Percentiles rank a stretch among this genome's conserved stretches.
These are phyloP conservation scores for Pentamera pediparva DNA, from an alignment of 53 echinoderm and acorn worm genomes.

Conservation along the genomic window DNA sequence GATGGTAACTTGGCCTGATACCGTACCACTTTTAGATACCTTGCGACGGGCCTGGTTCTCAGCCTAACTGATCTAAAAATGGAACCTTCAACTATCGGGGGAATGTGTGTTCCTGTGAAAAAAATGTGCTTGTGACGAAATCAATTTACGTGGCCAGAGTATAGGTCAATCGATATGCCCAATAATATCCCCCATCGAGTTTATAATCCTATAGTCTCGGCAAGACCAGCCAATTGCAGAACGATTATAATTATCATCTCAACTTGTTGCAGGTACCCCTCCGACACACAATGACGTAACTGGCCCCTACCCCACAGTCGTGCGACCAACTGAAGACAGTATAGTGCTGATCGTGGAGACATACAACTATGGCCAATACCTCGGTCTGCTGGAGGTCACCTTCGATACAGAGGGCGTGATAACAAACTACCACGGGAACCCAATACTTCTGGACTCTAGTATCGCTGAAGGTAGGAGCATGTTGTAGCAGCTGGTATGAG, in stretches of 20 bases:
- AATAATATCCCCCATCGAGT: no score
- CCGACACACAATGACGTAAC: conserved; percentile 54
- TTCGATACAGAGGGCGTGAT: conserved; percentile 39
- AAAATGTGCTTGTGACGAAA: conserved; percentile 51
- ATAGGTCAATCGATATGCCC: no score
- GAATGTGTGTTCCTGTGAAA: conserved; percentile 39
- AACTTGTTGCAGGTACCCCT: conserved; percentile 52
- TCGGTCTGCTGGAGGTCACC: conserved; percentile 31
- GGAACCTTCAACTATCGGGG: neutral
- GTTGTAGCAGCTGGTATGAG: neutral
- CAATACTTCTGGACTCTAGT: conserved; percentile 37
- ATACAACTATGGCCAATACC: conserved; percentile 34
- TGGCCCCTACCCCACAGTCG: conserved; percentile 71
- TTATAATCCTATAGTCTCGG: no score
- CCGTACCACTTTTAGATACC: no score
- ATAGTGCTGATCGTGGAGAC: conserved; percentile 45
- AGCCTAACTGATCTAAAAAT: no score
- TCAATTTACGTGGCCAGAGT: no score
- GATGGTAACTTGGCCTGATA: no score
- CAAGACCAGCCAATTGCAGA: no score
- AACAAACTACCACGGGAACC: conserved; percentile 35
- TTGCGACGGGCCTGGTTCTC: no score
- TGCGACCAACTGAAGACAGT: conserved; percentile 52
- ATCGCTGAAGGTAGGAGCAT: conserved; percentile 35
- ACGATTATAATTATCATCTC: conserved; percentile 29